Percentiles rank a stretch among this genome's conserved stretches.
These are phyloP conservation scores for Hyla sarda DNA, from an alignment of 2,113 vertebrate genomes.

Conservation along the genomic window DNA sequence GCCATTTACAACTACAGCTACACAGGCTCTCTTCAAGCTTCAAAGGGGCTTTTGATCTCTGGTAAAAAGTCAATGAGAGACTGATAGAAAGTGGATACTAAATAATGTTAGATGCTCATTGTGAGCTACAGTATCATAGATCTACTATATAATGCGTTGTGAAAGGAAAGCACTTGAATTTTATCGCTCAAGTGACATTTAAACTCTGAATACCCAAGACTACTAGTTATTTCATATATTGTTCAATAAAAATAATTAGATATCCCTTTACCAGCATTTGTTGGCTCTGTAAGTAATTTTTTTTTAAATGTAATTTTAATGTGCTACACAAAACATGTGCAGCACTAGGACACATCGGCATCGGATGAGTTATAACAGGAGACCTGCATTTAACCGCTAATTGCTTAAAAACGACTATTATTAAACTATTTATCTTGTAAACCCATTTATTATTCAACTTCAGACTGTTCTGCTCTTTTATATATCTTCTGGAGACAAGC, in stretches of 20 bases:
- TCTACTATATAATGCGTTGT: not conserved
- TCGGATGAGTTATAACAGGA: not conserved
- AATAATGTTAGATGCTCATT: not conserved
- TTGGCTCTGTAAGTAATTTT: not conserved
- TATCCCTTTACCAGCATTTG: slow-evolving; percentile 8
- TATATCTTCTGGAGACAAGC: not conserved
- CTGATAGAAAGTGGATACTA: slow-evolving; percentile 19
- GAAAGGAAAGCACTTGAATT: not conserved
- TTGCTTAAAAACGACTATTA: not conserved
- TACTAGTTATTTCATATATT: not conserved
- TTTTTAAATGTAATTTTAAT: not conserved
- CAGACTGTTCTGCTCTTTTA: not conserved
- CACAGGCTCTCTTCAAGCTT: not conserved
- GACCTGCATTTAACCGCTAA: not conserved
- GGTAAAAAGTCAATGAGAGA: not conserved
- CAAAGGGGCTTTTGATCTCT: slow-evolving; percentile 6
- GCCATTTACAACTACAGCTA: not conserved
- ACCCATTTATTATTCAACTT: not conserved
- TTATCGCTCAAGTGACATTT: slow-evolving; percentile 26
- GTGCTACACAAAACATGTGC: not conserved
- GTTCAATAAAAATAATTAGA: slow-evolving; percentile 4
- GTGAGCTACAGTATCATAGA: not conserved
- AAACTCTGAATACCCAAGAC: not conserved
- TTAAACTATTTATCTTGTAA: slow-evolving; percentile 14
- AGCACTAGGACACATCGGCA: not conserved